A percentile compares a stretch with the other conserved stretches of the same genome.
phyloP scores from a whole-genome alignment of 2,113 vertebrate genomes.

The Odontophorus gujanensis region DNA sequence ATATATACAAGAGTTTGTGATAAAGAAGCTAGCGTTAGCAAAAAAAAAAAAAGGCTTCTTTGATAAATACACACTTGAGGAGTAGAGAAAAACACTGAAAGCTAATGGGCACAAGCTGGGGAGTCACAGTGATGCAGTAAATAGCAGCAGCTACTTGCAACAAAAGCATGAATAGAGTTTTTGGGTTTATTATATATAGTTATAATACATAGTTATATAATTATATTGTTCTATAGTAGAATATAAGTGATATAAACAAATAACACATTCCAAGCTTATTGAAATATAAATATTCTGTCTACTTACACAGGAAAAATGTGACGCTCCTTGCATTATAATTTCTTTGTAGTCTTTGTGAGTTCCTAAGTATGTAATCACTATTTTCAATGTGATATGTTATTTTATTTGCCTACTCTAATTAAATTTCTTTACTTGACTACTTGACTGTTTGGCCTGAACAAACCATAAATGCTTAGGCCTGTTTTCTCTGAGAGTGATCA shows the following conservation, averaged over 20 bases:
- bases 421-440: constrained; percentile 29
- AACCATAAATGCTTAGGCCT: constrained; percentile 17
- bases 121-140: background rate
- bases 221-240: background rate
- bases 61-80: background rate
- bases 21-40: background rate
- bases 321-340: constrained; percentile 49
- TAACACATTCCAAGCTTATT: background rate
- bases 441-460: constrained; percentile 43
- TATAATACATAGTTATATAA: background rate
- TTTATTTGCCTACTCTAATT: constrained; percentile 63
- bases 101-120: background rate
- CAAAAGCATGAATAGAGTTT: background rate
- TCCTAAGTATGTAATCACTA: constrained; percentile 52
- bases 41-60: background rate
- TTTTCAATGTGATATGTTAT: constrained; percentile 49
- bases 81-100: constrained; percentile 13
- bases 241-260: background rate
- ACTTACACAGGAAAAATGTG: constrained; percentile 52
- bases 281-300: constrained; percentile 50
- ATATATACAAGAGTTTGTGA: background rate
- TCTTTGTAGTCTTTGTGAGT: constrained; percentile 54
- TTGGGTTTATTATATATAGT: background rate
- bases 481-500: constrained; percentile 46
- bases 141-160: background rate